Conservation (phyloP, 2,797 vertebrate species). For the Rhinatrema bivittatum region DNA sequence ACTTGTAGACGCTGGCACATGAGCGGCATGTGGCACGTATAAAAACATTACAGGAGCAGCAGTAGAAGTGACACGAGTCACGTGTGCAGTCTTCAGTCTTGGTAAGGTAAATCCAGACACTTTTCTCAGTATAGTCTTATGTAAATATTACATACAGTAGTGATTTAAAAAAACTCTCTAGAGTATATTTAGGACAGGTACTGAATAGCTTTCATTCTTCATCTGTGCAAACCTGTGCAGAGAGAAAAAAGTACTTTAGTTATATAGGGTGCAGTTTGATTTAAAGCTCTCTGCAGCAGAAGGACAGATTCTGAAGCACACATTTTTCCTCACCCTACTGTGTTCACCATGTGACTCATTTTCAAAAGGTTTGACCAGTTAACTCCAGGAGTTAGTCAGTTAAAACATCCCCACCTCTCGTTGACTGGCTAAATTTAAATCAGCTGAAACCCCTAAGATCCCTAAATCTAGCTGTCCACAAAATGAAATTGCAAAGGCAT, state of each 20-base stretch:
- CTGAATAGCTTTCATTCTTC: slow-evolving; percentile 76
- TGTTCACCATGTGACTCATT: no score
- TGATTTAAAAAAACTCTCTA: slow-evolving; percentile 57
- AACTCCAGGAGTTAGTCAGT: no score
- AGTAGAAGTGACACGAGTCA: slow-evolving; percentile 56
- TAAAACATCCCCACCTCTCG: no score
- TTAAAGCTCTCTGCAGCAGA: no score
- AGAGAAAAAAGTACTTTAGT: slow-evolving; percentile 11
- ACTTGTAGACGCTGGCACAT: slow-evolving; percentile 62
- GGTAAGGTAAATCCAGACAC: slow-evolving; percentile 19
- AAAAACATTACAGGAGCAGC: slow-evolving; percentile 66
- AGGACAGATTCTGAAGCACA: no score
- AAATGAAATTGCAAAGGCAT: no score
- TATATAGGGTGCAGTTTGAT: no score
- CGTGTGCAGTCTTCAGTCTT: slow-evolving; percentile 49
- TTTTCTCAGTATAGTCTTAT: slow-evolving; percentile 53
- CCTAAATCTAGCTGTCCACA: no score
- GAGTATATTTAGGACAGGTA: slow-evolving; percentile 33
- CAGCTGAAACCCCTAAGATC: no score
- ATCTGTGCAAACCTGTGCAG: slow-evolving; percentile 89
- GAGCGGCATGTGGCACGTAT: slow-evolving; percentile 72
- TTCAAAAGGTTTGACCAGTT: no score
- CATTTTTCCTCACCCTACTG: no score
- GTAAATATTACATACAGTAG: slow-evolving; percentile 87
- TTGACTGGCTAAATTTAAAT: no score